Conservation (phyloP, 2,888 invertebrate genomes). For the Melipona bicolor region DNA sequence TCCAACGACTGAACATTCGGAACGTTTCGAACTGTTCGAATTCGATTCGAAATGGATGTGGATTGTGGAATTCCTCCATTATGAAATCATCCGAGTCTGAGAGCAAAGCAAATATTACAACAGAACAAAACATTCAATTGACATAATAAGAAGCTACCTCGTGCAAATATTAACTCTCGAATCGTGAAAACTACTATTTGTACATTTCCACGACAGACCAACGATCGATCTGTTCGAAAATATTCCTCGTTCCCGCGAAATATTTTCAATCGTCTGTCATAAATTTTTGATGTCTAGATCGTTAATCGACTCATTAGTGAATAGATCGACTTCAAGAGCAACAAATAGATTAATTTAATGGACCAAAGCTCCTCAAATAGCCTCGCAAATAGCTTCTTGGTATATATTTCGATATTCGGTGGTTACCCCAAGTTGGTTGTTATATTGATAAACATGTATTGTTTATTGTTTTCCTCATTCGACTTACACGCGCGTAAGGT, state of each 20-base stretch:
- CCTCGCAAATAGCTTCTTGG: not conserved
- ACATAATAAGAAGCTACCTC: not conserved
- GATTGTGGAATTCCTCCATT: too few species aligned
- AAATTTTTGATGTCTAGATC: not conserved
- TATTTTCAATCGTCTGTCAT: not conserved
- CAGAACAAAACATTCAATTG: not conserved
- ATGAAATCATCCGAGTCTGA: not conserved
- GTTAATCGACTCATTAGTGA: not conserved
- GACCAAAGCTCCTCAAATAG: not conserved
- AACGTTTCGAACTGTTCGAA: not conserved
- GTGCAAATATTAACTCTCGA: constrained; percentile 26
- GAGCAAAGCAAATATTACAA: constrained; percentile 10
- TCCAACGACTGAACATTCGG: not conserved
- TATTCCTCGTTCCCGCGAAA: not conserved
- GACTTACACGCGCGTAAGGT: not conserved
- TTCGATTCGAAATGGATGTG: too few species aligned
- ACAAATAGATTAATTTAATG: not conserved
- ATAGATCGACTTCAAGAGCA: not conserved
- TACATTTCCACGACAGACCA: constrained; percentile 14
- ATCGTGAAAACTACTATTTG: constrained; percentile 2
- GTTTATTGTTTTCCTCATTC: not conserved
- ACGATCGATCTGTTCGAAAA: not conserved
- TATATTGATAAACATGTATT: not conserved
- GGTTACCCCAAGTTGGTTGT: not conserved
- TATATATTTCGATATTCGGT: constrained; percentile 1